Conservation (phyloP, 1,140 invertebrate species). For the Paralvinella palmiformis region DNA sequence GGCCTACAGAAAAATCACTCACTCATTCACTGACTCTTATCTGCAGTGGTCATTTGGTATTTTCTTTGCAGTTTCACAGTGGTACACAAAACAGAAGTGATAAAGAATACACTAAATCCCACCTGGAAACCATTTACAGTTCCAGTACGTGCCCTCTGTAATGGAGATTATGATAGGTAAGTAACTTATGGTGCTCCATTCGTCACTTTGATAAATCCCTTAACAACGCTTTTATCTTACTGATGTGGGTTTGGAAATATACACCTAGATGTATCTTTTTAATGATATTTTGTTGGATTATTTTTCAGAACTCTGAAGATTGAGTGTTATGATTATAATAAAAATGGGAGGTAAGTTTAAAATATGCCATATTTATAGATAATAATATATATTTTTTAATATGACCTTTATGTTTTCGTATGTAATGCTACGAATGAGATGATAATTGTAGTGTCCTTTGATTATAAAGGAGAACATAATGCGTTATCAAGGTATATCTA, state of each 20-base stretch:
- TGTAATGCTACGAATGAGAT: background rate
- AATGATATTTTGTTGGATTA: conserved; percentile 7
- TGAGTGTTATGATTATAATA: conserved; percentile 53
- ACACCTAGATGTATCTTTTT: background rate
- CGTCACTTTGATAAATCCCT: too few relatives aligned
- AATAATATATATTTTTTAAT: background rate
- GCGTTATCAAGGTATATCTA: too few relatives aligned
- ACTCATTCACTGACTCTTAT: too few relatives aligned
- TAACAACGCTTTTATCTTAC: too few relatives aligned
- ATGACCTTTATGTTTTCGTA: background rate
- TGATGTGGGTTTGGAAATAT: too few relatives aligned
- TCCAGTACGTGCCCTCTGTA: conserved; percentile 55
- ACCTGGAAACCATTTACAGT: conserved; percentile 57
- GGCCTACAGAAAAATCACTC: too few relatives aligned
- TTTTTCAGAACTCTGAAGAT: conserved; percentile 46
- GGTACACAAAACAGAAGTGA: conserved; percentile 56
- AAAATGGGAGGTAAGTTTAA: conserved; percentile 46
- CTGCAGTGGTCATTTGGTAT: too few relatives aligned
- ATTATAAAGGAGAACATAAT: too few relatives aligned
- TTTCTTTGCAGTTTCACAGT: conserved; percentile 47
- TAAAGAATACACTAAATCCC: conserved; percentile 56
- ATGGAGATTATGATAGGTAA: conserved; percentile 58
- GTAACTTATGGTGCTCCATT: conserved; percentile 11
- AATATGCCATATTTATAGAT: too few relatives aligned
- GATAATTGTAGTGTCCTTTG: too few relatives aligned